Conservation (phyloP, 2,888 invertebrate species). For the Miltochrista miniata region DNA sequence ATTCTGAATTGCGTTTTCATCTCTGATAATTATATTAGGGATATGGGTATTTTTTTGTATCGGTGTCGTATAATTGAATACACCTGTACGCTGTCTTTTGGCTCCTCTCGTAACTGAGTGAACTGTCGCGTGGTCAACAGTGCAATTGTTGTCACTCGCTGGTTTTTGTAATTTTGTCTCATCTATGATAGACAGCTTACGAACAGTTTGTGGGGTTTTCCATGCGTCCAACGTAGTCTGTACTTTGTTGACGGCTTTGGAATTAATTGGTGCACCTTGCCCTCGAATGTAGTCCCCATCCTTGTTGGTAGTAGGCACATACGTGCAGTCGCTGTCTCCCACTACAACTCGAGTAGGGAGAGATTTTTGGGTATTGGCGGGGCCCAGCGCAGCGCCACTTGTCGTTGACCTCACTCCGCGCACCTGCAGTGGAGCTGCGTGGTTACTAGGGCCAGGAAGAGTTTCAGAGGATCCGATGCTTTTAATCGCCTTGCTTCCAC, state of each 20-base stretch:
- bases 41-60: no score
- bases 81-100: no score
- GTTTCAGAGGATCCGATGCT: not conserved
- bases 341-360: not conserved
- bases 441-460: not conserved
- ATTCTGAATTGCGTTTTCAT: no score
- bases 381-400: not conserved
- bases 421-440: not conserved
- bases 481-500: slow-evolving; percentile 1
- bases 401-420: not conserved
- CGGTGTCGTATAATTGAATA: no score
- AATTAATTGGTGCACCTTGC: no score
- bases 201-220: not conserved
- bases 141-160: not conserved
- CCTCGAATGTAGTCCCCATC: not conserved
- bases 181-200: not conserved
- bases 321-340: not conserved
- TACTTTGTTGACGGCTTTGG: not conserved
- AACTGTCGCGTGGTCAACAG: no score
- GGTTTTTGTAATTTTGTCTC: not conserved
- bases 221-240: not conserved
- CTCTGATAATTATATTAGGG: no score
- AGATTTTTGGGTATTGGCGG: not conserved
- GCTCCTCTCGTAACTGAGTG: no score
- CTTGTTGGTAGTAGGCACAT: not conserved